phyloP scores from a whole-genome alignment of 2,888 invertebrate genomes.

The Stramonita haemastoma region DNA sequence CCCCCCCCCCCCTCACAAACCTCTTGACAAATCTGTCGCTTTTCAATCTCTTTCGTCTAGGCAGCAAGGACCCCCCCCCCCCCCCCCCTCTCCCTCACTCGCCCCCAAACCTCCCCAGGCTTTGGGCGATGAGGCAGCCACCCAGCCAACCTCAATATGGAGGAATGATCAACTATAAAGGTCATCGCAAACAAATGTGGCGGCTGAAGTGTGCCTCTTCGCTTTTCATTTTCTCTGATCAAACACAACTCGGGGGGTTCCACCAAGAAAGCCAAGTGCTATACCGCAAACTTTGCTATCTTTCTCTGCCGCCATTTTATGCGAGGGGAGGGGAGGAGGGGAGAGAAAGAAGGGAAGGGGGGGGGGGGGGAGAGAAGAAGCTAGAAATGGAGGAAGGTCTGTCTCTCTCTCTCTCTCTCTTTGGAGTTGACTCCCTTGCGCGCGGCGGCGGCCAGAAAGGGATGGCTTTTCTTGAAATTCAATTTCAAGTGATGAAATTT shows the following conservation, averaged over 20 bases:
- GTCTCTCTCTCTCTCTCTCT: too few relatives aligned
- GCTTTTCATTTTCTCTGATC: conserved; percentile 44
- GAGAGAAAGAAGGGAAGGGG: background rate
- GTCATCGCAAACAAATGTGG: conserved; percentile 37
- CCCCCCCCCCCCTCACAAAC: too few relatives aligned
- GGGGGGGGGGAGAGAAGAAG: background rate
- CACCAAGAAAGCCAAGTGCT: conserved; percentile 30
- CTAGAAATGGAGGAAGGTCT: background rate
- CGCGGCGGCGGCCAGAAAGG: background rate
- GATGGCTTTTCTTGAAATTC: conserved; percentile 26
- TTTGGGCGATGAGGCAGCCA: background rate
- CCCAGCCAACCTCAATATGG: conserved; percentile 26
- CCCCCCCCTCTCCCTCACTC: background rate
- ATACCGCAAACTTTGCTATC: conserved; percentile 35
- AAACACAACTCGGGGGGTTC: conserved; percentile 30
- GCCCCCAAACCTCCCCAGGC: too few relatives aligned
- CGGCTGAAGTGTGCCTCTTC: conserved; percentile 35
- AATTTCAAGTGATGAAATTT: conserved; percentile 39
- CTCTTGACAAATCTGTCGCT: conserved; percentile 27
- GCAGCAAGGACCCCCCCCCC: background rate
- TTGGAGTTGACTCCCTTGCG: conserved; percentile 12
- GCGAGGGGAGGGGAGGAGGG: background rate
- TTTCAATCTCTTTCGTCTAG: conserved; percentile 26
- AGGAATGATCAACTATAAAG: conserved; percentile 38
- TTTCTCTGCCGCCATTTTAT: conserved; percentile 28